A percentile compares a stretch with the other conserved stretches of the same genome.
Conservation (phyloP, 2,113 vertebrate species). For the Planiliza haematocheilus region DNA sequence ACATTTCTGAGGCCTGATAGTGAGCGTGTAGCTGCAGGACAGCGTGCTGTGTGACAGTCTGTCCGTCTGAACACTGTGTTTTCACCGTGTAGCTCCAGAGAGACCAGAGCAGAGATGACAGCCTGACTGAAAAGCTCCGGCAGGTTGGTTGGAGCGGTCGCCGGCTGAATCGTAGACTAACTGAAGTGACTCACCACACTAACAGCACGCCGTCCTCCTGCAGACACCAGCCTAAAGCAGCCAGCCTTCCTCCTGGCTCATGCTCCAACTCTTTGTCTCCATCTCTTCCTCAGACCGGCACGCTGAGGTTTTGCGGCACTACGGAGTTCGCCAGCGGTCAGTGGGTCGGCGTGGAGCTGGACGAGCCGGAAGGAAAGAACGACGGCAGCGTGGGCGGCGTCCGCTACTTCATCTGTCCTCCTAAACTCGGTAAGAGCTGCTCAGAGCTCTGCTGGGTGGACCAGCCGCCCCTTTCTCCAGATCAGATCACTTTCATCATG, state of each 20-base stretch:
- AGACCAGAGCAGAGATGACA: slow-evolving; percentile 54
- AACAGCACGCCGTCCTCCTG: slow-evolving; percentile 2
- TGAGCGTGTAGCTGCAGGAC: too few species aligned
- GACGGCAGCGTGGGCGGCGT: slow-evolving; percentile 92
- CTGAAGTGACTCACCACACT: slow-evolving; percentile 32
- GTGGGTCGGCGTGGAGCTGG: slow-evolving; percentile 95
- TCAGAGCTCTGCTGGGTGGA: too few species aligned
- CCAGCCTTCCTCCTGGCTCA: too few species aligned
- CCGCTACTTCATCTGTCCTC: slow-evolving; percentile 93
- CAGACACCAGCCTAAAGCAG: too few species aligned
- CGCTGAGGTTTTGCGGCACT: slow-evolving; percentile 91
- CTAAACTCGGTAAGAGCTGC: slow-evolving; percentile 87
- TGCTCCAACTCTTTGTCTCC: neutral
- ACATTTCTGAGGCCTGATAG: too few species aligned
- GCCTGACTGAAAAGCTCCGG: slow-evolving; percentile 43
- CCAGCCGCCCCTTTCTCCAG: too few species aligned
- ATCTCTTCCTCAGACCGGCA: slow-evolving; percentile 82
- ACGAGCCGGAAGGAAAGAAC: slow-evolving; percentile 92
- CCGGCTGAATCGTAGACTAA: slow-evolving; percentile 18
- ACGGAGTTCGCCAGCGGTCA: slow-evolving; percentile 95
- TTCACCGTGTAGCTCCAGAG: slow-evolving; percentile 57
- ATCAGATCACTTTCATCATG: neutral
- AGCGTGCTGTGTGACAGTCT: neutral
- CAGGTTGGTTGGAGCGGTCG: slow-evolving; percentile 64
- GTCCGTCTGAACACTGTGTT: slow-evolving; percentile 55